Base-by-base conservation (phyloP, 1,140 invertebrate genomes). In the Sitophilus oryzae region DNA sequence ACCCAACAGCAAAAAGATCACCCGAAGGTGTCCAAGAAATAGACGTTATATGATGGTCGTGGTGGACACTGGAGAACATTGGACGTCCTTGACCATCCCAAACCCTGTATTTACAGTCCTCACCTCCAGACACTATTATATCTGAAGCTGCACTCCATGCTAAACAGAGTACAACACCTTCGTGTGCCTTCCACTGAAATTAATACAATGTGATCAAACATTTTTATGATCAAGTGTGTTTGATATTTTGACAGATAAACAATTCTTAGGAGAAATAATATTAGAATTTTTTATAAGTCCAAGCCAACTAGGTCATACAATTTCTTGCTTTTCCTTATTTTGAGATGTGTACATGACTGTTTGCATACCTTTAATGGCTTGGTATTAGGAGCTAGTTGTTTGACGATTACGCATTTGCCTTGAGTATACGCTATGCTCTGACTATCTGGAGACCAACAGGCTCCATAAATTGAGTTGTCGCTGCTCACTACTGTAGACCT, bases 161-260 rank as follows among this genome's bases (percentile, higher is more conserved):
- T 1, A 93, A 76, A 46, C 85, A 84, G 15, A 98, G 74, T 58
- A 98, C 86, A 1, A 98, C 67, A 5, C 90, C 91, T 61, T 98
- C 94, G 72, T 99, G 96, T 16, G 91, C 96, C 72, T 91, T 91
- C 93, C 96, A 98, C 90, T 95, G 69, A 19, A 79, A 77, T n/a
- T 64, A 23, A 30, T 15, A 19, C 21, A 8, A 34, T 8, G 21
- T 34, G 30, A 8, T 34, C 8, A 8, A 34, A 34, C 8, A 8
- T 8, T 34, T 34, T 34, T 34, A 34, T 8, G n/a, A n/a, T 34
- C n/a, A n/a, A n/a, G n/a, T n/a, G n/a, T n/a, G n/a, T n/a, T n/a
- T n/a, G n/a, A n/a, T n/a, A n/a, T n/a, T n/a, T n/a, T n/a, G n/a
- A n/a, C n/a, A n/a, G n/a, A n/a, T n/a, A n/a, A n/a, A n/a, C n/a